These are phyloP conservation scores for Ancistrus triradiatus DNA, from an alignment of 2,113 vertebrate species.

Conservation along the genomic window DNA sequence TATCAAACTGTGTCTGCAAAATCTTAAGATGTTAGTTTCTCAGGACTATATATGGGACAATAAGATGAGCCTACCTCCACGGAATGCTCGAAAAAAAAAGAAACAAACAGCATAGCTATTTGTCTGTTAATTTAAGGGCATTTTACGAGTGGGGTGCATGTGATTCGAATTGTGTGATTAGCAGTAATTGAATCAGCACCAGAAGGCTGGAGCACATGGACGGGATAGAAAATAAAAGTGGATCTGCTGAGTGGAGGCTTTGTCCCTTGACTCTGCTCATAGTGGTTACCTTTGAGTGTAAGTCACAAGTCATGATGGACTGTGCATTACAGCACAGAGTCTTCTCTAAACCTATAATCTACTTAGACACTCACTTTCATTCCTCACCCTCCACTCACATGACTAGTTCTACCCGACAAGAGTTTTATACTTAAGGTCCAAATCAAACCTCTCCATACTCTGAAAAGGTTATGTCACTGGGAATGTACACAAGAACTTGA, in stretches of 20 bases:
- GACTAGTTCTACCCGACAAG: conserved; percentile 15
- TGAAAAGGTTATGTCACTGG: too few species aligned
- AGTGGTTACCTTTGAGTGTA: conserved; percentile 45
- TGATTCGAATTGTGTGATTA: conserved; percentile 74
- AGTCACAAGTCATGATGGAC: conserved; percentile 59
- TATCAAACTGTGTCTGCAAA: not conserved
- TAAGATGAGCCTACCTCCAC: conserved; percentile 29
- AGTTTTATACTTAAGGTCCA: too few species aligned
- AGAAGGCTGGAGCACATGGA: conserved; percentile 51
- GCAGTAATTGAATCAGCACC: conserved; percentile 66
- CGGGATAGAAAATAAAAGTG: conserved; percentile 62
- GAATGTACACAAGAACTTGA: too few species aligned
- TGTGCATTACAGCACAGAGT: conserved; percentile 14
- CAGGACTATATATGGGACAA: conserved; percentile 40
- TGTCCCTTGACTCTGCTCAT: conserved; percentile 35
- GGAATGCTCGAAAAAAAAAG: conserved; percentile 39
- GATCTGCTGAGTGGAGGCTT: conserved; percentile 53
- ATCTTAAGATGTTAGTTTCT: too few species aligned
- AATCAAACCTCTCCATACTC: too few species aligned
- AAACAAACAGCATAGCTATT: conserved; percentile 51
- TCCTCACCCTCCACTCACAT: conserved; percentile 39
- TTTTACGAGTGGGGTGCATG: conserved; percentile 62
- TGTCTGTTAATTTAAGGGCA: conserved; percentile 37
- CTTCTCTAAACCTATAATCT: conserved; percentile 37
- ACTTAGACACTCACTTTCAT: conserved; percentile 46